These are phyloP conservation scores for Aleiodes alternator DNA, from an alignment of 2,888 invertebrate genomes.

Conservation along the genomic window DNA sequence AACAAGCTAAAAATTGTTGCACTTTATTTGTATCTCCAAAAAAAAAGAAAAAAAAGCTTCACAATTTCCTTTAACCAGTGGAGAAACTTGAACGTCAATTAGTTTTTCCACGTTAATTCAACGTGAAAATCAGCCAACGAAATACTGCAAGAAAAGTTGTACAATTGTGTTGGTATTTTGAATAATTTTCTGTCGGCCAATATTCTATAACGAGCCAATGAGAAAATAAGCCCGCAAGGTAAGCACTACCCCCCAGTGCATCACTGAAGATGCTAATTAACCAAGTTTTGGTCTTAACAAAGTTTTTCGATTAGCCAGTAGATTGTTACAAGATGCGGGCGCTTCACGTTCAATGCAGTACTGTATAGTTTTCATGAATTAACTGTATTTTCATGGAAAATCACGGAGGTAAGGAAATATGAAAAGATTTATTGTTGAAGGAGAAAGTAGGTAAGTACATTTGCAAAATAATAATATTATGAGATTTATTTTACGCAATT, in stretches of 20 bases:
- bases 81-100: no score
- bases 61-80: no score
- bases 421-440: background rate
- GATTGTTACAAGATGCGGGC: slow-evolving; percentile 71
- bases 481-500: no score
- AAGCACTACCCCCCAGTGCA: slow-evolving; percentile 52
- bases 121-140: slow-evolving; percentile 16
- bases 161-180: slow-evolving; percentile 63
- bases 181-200: slow-evolving; percentile 62
- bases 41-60: background rate
- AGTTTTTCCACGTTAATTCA: background rate
- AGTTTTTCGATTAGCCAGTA: slow-evolving; percentile 75
- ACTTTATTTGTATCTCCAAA: slow-evolving; percentile 38
- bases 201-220: slow-evolving; percentile 40
- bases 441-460: slow-evolving; percentile 31
- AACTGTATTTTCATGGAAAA: slow-evolving; percentile 56
- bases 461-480: slow-evolving; percentile 56
- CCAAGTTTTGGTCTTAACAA: slow-evolving; percentile 73
- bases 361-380: slow-evolving; percentile 45
- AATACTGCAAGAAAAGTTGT: slow-evolving; percentile 31
- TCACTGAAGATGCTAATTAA: slow-evolving; percentile 74
- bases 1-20: slow-evolving; percentile 46
- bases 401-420: slow-evolving; percentile 31
- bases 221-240: slow-evolving; percentile 61
- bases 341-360: slow-evolving; percentile 41